A percentile compares a stretch with the other conserved stretches of the same genome.
Conservation (phyloP, 2,888 invertebrate species). For the Limnephilus lunatus region DNA sequence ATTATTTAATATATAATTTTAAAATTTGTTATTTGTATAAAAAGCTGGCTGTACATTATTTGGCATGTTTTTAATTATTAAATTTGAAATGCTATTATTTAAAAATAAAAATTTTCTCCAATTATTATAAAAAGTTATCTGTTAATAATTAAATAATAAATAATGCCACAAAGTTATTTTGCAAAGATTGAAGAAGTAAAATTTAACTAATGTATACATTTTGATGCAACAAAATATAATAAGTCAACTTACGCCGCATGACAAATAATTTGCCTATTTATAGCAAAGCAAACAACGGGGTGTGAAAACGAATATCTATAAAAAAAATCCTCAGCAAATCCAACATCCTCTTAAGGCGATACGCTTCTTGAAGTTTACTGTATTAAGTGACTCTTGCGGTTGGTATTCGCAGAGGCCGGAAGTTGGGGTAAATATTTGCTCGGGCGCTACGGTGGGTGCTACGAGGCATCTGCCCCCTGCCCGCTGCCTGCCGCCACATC, state of each 20-base stretch:
- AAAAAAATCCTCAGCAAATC: neutral
- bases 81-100: too few species aligned
- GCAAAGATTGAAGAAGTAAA: too few species aligned
- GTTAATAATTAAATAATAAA: too few species aligned
- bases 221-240: neutral
- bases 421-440: slow-evolving; percentile 12
- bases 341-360: neutral
- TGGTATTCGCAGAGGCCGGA: slow-evolving; percentile 9
- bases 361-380: neutral
- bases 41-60: too few species aligned
- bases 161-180: too few species aligned
- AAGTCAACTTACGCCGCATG: neutral
- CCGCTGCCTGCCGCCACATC: too few species aligned
- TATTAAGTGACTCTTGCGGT: neutral
- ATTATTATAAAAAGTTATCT: too few species aligned
- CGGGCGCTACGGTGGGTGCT: neutral
- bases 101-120: too few species aligned
- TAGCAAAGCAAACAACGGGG: neutral
- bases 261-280: neutral
- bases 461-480: neutral
- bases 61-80: too few species aligned
- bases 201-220: too few species aligned
- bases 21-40: too few species aligned
- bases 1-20: too few species aligned
- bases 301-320: neutral